These are phyloP conservation scores for Tinamus guttatus DNA, from an alignment of 2,113 vertebrate species.

Conservation along the genomic window DNA sequence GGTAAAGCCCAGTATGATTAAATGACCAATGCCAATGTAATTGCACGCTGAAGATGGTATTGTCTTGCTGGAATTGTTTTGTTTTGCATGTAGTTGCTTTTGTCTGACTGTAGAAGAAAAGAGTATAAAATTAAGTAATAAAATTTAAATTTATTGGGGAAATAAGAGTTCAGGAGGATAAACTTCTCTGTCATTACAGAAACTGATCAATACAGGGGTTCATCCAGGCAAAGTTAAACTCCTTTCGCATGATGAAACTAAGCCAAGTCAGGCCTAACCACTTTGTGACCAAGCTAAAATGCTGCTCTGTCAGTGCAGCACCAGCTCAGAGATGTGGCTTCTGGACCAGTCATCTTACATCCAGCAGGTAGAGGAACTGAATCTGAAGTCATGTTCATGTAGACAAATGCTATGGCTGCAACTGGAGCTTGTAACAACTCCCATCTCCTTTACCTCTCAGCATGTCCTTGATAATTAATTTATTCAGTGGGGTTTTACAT, in stretches of 20 bases:
- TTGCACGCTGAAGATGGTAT: not conserved
- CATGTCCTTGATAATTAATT: slow-evolving; percentile 27
- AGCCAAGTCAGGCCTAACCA: not conserved
- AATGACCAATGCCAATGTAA: not conserved
- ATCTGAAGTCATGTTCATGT: not conserved
- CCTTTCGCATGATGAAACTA: not conserved
- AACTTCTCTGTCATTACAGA: not conserved
- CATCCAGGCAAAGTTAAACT: not conserved
- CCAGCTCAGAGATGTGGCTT: not conserved
- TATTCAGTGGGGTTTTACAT: not conserved
- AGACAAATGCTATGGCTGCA: not conserved
- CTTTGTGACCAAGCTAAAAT: not conserved
- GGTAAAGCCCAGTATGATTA: not conserved
- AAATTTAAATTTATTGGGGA: not conserved
- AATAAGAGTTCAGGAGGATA: not conserved
- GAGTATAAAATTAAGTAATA: not conserved
- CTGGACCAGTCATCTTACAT: not conserved
- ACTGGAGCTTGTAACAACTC: not conserved
- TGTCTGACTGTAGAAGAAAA: not conserved
- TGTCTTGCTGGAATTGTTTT: not conserved
- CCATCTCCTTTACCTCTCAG: not conserved
- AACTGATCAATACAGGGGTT: not conserved
- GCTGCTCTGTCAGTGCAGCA: not conserved
- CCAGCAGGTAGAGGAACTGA: not conserved
- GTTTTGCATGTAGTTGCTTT: not conserved